Conservation (phyloP, 1,140 invertebrate species). For the Lepidurus packardi region DNA sequence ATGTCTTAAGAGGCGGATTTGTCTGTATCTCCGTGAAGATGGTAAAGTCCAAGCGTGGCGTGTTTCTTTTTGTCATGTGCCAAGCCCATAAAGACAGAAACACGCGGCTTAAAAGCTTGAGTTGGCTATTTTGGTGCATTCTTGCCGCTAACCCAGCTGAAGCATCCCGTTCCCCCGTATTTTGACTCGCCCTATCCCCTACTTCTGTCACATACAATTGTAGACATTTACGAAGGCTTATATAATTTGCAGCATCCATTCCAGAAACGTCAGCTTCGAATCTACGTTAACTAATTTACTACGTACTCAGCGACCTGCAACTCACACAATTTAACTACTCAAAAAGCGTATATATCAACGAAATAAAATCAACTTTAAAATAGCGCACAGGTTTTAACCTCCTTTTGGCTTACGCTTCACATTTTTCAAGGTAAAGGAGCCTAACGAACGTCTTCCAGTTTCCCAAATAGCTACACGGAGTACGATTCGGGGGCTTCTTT, state of each 20-base stretch:
- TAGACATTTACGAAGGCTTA: background rate
- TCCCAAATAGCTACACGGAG: no score
- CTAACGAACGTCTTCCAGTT: no score
- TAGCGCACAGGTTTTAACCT: no score
- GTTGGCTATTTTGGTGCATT: slow-evolving; percentile 5
- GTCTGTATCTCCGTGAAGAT: background rate
- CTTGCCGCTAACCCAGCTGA: background rate
- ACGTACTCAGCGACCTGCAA: background rate
- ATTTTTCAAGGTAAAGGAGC: no score
- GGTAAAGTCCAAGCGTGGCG: background rate
- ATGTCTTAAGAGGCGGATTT: no score
- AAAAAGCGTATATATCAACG: no score
- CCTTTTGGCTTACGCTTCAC: no score
- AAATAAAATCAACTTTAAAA: no score
- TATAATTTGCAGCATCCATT: slow-evolving; percentile 9
- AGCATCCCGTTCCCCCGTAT: background rate
- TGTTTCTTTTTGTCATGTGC: background rate
- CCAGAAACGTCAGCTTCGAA: background rate
- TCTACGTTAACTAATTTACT: background rate
- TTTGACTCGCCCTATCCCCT: background rate
- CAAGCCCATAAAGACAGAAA: slow-evolving; percentile 5
- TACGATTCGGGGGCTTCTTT: no score
- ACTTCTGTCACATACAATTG: background rate
- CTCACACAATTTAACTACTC: background rate
- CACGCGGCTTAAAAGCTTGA: background rate